Base-by-base conservation (phyloP, 1,140 invertebrate species). In the Ceratitis capitata region DNA sequence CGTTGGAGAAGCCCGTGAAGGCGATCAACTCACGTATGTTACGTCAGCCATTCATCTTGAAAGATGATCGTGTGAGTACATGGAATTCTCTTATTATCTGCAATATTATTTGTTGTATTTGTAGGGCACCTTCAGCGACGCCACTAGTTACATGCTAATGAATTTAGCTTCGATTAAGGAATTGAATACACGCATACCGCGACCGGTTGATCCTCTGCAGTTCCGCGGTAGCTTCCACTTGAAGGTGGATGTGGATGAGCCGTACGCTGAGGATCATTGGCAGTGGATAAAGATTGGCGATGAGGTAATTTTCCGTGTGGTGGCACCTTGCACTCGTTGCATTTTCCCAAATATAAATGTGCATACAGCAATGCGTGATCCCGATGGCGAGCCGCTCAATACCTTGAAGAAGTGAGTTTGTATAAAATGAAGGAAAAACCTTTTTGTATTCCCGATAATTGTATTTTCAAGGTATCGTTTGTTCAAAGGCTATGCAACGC, bases 321-420 rank as follows among this genome's bases (percentile, higher is more conserved):
- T 92, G 16, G 92, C 92, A 42, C 92, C 91, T 0, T 93, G 89
- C 83, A 91, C 87, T 5, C 90, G 93, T 42, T 95, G 94, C 87
- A 92, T 94, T 19, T 89, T 95, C 0, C 94, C 94, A 0, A 95
- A 94, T 10, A 91, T 95, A 2, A 91, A 95, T 92, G 92, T 93
- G 6, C 92, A 93, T 61, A 94, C 92, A 0, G 94, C 92, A 0
- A 86, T 88, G 35, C 93, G 94, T 74, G 89, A 93, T 88, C 83
- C 89, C 0, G 92, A 93, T 53, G 87, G 91, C 0, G 93, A 95
- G 83, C 94, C 94, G 1, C 86, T 95, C 0, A 94, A 93, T 84
- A 93, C 94, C 5, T 88, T 95, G 0, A 89, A 88, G 49, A 89
- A 87, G 89, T 92, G 86, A 49, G 69, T 58, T 69, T 4, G 1